phyloP scores from a whole-genome alignment of 2,888 invertebrate species.

The Spicauda simplicius region DNA sequence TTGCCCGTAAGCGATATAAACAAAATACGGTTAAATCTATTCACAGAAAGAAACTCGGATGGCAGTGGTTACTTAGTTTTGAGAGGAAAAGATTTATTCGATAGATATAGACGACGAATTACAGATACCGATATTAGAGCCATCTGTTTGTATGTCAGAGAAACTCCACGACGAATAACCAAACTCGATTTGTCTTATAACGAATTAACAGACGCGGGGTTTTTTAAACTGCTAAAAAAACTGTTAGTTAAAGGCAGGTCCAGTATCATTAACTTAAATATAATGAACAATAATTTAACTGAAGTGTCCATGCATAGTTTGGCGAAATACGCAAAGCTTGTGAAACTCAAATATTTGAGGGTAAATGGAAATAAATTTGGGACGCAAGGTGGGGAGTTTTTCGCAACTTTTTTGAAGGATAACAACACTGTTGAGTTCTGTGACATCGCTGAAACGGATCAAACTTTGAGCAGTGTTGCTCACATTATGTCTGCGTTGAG shows the following conservation, averaged over 20 bases:
- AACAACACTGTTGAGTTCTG: slow-evolving; percentile 75
- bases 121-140: slow-evolving; percentile 76
- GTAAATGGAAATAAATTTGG: slow-evolving; percentile 86
- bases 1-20: slow-evolving; percentile 57
- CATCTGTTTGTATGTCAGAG: slow-evolving; percentile 75
- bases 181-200: slow-evolving; percentile 84
- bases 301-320: slow-evolving; percentile 66
- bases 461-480: slow-evolving; percentile 83
- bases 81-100: slow-evolving; percentile 78
- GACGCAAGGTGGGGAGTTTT: slow-evolving; percentile 75
- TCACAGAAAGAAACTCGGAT: slow-evolving; percentile 82
- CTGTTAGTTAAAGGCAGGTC: slow-evolving; percentile 73
- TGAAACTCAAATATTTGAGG: slow-evolving; percentile 79
- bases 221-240: slow-evolving; percentile 70
- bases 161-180: slow-evolving; percentile 70
- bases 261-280: slow-evolving; percentile 78
- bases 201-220: slow-evolving; percentile 79
- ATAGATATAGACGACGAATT: slow-evolving; percentile 73
- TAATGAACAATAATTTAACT: slow-evolving; percentile 84
- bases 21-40: slow-evolving; percentile 63
- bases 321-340: slow-evolving; percentile 60
- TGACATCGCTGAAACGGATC: slow-evolving; percentile 85
- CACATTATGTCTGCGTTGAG: slow-evolving; percentile 77
- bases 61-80: slow-evolving; percentile 79
- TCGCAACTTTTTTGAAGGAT: slow-evolving; percentile 76